phyloP scores from a whole-genome alignment of 30 jellyfish, hydroid and myxozoan genomes.

The Cassiopea xamachana region DNA sequence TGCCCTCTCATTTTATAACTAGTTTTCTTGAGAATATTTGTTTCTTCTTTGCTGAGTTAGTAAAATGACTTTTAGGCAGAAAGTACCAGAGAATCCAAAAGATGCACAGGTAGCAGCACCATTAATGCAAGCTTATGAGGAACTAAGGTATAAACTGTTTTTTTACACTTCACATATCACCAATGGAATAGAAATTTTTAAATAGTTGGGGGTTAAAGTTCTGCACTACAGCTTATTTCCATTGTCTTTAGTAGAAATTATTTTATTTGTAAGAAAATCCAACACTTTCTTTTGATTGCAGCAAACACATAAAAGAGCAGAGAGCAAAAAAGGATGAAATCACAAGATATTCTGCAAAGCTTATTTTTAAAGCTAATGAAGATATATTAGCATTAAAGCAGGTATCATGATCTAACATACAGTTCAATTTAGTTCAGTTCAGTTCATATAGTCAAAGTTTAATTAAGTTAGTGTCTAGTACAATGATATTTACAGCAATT shows the following conservation, averaged over 20 bases:
- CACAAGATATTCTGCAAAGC: conserved; percentile 78
- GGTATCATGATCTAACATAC: conserved; percentile 10
- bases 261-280: background rate
- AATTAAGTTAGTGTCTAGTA: too few species aligned
- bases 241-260: too few species aligned
- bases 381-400: conserved; percentile 67
- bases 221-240: too few species aligned
- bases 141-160: conserved; percentile 57
- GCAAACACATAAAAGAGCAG: conserved; percentile 82
- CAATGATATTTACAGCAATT: too few species aligned
- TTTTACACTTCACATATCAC: too few species aligned
- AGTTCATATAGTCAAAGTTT: too few species aligned
- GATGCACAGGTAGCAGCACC: conserved; percentile 79
- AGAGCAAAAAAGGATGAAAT: conserved; percentile 82
- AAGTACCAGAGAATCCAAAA: conserved; percentile 79
- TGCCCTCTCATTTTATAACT: too few species aligned
- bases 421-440: too few species aligned
- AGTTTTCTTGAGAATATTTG: background rate
- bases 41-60: background rate
- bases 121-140: conserved; percentile 54
- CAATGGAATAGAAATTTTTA: background rate
- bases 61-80: conserved; percentile 30
- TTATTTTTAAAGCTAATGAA: conserved; percentile 60
- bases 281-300: background rate
- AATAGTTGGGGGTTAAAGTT: background rate